phyloP scores from a whole-genome alignment of 1,140 invertebrate genomes.

The Dendrolimus kikuchii region DNA sequence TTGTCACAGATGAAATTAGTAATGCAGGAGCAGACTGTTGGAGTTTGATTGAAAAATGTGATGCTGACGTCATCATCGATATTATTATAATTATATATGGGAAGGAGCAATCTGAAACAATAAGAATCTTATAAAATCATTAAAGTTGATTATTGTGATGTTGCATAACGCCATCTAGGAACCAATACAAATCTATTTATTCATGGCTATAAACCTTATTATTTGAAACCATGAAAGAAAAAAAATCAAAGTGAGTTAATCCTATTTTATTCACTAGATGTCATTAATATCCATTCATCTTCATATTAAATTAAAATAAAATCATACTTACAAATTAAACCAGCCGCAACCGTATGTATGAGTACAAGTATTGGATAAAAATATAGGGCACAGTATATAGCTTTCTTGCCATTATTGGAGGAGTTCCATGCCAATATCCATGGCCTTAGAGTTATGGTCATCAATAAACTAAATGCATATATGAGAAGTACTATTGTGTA shows the following conservation, averaged over 20 bases:
- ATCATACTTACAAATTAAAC: conserved; percentile 89
- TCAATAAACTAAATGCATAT: conserved; percentile 86
- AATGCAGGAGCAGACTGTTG: conserved; percentile 89
- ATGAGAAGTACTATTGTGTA: conserved; percentile 96
- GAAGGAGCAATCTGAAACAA: conserved; percentile 92
- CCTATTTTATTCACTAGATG: background rate
- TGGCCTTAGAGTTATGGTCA: conserved; percentile 84
- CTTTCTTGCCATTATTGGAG: conserved; percentile 79
- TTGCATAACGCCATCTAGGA: too few relatives aligned
- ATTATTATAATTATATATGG: conserved; percentile 95
- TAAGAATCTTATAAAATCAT: conserved; percentile 4
- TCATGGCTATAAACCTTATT: too few relatives aligned
- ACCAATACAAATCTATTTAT: too few relatives aligned
- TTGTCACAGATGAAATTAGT: conserved; percentile 84
- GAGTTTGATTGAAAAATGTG: conserved; percentile 91
- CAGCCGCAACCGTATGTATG: conserved; percentile 91
- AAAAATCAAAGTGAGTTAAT: too few relatives aligned
- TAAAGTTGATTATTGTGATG: too few relatives aligned
- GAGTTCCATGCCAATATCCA: conserved; percentile 78
- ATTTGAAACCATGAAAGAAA: too few relatives aligned
- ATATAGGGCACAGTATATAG: conserved; percentile 95
- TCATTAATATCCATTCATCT: background rate
- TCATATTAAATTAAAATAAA: background rate
- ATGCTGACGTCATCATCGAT: conserved; percentile 93
- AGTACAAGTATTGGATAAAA: conserved; percentile 93